A percentile compares a stretch with the other conserved stretches of the same genome.
These are phyloP conservation scores for Bombus huntii DNA, from an alignment of 1,140 invertebrate genomes.

Conservation along the genomic window DNA sequence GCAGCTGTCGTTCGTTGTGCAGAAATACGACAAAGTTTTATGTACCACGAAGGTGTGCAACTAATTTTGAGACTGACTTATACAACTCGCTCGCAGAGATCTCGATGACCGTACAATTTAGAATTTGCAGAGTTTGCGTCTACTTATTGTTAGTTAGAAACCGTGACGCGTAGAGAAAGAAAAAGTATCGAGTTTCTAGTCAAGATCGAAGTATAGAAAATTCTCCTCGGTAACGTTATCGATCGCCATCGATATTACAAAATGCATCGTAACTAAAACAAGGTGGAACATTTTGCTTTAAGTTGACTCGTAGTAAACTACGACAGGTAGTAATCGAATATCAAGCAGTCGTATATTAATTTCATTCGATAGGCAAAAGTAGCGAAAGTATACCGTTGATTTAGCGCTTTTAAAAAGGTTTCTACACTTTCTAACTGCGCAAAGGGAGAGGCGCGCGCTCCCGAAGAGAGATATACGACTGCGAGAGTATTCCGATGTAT, in stretches of 20 bases:
- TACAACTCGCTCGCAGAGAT: slow-evolving; percentile 55
- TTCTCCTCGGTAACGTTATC: slow-evolving; percentile 31
- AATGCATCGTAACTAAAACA: not conserved
- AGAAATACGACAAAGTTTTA: slow-evolving; percentile 36
- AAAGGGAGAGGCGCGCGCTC: not conserved
- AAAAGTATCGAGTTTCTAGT: slow-evolving; percentile 54
- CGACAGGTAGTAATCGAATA: not conserved
- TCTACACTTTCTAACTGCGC: not conserved
- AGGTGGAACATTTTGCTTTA: not conserved
- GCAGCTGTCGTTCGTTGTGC: slow-evolving; percentile 63
- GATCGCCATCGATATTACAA: slow-evolving; percentile 28
- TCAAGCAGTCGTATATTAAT: not conserved
- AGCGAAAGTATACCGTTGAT: not conserved
- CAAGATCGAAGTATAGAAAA: slow-evolving; percentile 38
- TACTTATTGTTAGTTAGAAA: slow-evolving; percentile 58
- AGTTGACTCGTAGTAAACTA: not conserved
- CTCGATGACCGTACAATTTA: slow-evolving; percentile 63
- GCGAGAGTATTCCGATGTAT: slow-evolving; percentile 2
- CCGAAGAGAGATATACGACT: not conserved
- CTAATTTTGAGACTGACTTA: slow-evolving; percentile 63
- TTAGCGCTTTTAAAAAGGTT: not conserved
- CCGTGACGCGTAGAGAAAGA: not conserved
- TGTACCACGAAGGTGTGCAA: slow-evolving; percentile 55
- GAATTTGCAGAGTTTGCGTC: slow-evolving; percentile 34
- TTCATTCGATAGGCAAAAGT: not conserved